Base-by-base conservation (phyloP, 1,140 invertebrate genomes). In the Dreissena rostriformis region DNA sequence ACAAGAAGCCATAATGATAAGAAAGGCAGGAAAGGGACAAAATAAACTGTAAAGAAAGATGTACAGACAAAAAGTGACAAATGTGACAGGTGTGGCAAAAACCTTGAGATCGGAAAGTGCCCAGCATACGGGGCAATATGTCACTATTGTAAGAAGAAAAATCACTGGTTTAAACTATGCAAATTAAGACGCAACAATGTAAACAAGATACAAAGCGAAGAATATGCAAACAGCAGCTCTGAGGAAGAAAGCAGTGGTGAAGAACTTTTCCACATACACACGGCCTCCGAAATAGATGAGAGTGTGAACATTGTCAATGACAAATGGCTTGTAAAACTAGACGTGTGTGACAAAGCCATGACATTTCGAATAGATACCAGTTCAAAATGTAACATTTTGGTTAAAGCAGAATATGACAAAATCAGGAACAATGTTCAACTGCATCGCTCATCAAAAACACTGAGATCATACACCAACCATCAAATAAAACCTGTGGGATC, bases 351-450 rank as follows among this genome's bases (percentile, higher is more conserved):
- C 26, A 82, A 77, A 57, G 24, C 52, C 0, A n/a, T 73, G 10
- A 71, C 28, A 55, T 80, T 86, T n/a, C 28, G 72, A 19, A 80
- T 84, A 7, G 85, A 86, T 24, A 84, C 85, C 15, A 81, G 85
- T 14, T 71, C 70, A 11, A 84, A 75, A n/a, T 81, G 67, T 29
- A 80, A 84, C 72, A 72, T 84, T 28, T 22, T 78, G 29, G 19
- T 55, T 19, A 68, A 79, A 39, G 28, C 39, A 15, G 22, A 15
- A 52, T 52, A 49, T 26, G 53, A 74, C 14, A 26, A 61, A 19
- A 49, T 19, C 51, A 26, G 6, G 24, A 26, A 51, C n/a, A 67
- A 67, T 65, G 39, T 39, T 63, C 5, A 15, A 53, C n/a, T 78
- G 61, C 10, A 12, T 24, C 22, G 10, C 11, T 51, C 57, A 17